Percentiles rank a stretch among this genome's conserved stretches.
Conservation (phyloP, 2,888 invertebrate genomes). For the Malacosoma neustria region DNA sequence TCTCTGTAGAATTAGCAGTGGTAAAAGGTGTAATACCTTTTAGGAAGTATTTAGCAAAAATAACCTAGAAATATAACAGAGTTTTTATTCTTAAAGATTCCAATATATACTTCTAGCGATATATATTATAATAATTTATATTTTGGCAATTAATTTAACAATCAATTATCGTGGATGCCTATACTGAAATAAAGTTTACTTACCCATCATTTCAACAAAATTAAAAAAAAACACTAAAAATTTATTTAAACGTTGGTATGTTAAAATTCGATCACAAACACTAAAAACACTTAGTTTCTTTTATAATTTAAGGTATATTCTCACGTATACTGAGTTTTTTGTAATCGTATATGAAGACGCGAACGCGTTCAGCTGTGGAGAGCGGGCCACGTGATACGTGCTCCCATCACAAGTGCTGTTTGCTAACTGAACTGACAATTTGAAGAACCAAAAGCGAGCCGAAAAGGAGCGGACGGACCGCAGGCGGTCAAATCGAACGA, state of each 20-base stretch:
- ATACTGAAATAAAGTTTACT: conserved; percentile 22
- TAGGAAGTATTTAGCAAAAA: no score
- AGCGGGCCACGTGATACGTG: conserved; percentile 25
- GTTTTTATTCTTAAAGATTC: no score
- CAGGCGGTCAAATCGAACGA: no score
- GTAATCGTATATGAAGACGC: conserved; percentile 39
- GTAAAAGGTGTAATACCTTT: no score
- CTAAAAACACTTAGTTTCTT: conserved; percentile 21
- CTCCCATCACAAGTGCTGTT: conserved; percentile 32
- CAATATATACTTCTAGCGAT: no score
- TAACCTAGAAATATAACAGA: no score
- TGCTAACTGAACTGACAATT: conserved; percentile 43
- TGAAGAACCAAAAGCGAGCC: conserved; percentile 1
- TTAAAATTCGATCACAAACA: conserved; percentile 26
- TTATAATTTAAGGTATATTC: conserved; percentile 26
- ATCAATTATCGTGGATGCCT: no score
- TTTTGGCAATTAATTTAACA: no score
- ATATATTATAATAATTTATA: no score
- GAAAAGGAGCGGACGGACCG: no score
- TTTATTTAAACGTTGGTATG: conserved; percentile 11
- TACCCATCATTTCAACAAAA: conserved; percentile 38
- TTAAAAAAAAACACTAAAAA: conserved; percentile 25
- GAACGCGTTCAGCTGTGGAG: conserved; percentile 45
- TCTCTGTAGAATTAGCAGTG: no score
- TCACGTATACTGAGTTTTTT: conserved; percentile 18